Base-by-base conservation (phyloP, 2,888 invertebrate genomes). In the Globia sparganii region DNA sequence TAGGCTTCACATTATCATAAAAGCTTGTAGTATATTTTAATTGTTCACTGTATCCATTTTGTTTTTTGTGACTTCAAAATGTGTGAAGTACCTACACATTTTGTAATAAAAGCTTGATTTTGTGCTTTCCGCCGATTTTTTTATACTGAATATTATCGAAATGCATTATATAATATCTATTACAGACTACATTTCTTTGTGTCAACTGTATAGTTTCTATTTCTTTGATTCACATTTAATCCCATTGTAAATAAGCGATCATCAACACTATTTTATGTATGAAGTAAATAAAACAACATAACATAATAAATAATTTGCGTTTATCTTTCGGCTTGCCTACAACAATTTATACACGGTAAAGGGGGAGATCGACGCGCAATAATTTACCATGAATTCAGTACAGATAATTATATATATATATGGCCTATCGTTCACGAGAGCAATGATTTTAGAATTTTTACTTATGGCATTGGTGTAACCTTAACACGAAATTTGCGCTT, bases 221-320 rank as follows among this genome's bases (percentile, higher is more conserved):
- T 58, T 65, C 21, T 62, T 61, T 53, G 13, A 58, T 81, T 81
- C 58, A 49, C 66, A 58, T 73, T 74, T 46, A 69, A 78, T 62
- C 37, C 18, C 64, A 73, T 76, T 86, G 81, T 86, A 85, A 78
- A 86, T 85, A 86, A 75, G 56, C 46, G 64, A 88, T 86, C 82
- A 84, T 83, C 11, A 67, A 65, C 53, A 77, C 34, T 62, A 31
- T 75, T 65, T 25, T 72, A 72, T 68, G 64, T 75, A 77, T 74
- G 72, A 70, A 84, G 43, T 69, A 49, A 85, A 88, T 87, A 85
- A 85, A 88, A 85, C 37, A 67, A 79, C 34, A 72, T n/a, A 58
- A 79, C 71, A 8, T 77, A 72, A 82, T 68, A 73, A 81, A 68
- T 81, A 85, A 79, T 81, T 81, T 81, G 80, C 40, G 67, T 83